phyloP scores from a whole-genome alignment of 1,140 invertebrate species.

The Fragariocoptes setiger region DNA sequence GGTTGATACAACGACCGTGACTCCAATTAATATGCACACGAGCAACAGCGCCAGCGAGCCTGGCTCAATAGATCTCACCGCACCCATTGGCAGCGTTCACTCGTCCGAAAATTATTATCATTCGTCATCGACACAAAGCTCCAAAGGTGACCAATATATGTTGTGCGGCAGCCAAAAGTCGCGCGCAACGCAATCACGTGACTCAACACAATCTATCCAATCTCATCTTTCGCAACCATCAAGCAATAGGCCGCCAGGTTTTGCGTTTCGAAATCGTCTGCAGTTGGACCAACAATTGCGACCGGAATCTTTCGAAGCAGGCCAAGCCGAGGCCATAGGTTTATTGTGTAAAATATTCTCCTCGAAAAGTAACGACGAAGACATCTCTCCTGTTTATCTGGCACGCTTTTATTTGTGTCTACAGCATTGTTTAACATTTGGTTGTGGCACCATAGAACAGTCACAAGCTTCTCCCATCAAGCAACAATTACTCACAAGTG shows the following conservation, averaged over 20 bases:
- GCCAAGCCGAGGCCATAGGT: conserved; percentile 73
- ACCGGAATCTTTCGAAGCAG: conserved; percentile 26
- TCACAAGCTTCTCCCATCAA: background rate
- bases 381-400: conserved; percentile 69
- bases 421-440: conserved; percentile 34
- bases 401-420: conserved; percentile 74
- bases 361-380: conserved; percentile 76
- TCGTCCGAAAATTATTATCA: background rate
- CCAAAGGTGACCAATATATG: background rate
- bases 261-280: conserved; percentile 6
- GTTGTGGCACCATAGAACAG: background rate
- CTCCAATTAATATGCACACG: too few species aligned
- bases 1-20: too few species aligned
- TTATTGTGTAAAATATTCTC: conserved; percentile 79
- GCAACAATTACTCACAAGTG: conserved; percentile 32
- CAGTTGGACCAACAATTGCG: conserved; percentile 9
- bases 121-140: background rate
- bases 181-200: background rate
- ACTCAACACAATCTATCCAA: conserved; percentile 1
- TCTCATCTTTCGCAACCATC: too few species aligned
- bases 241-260: background rate
- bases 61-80: background rate
- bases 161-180: background rate
- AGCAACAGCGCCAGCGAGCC: too few species aligned
- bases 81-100: too few species aligned